Base-by-base conservation (phyloP, 1,140 invertebrate species). In the Reticulitermes speratus region DNA sequence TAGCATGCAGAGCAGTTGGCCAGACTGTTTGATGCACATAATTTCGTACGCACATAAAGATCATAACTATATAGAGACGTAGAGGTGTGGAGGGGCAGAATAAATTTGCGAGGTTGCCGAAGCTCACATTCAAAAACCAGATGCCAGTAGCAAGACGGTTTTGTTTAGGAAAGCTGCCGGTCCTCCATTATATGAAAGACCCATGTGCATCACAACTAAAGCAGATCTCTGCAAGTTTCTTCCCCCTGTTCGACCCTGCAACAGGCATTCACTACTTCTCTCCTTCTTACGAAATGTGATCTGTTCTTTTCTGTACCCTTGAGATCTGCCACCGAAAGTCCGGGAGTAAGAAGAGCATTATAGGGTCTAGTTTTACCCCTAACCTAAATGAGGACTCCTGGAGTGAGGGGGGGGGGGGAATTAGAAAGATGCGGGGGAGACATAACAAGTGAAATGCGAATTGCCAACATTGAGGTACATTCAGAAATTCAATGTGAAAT, bases 331-430 rank as follows among this genome's bases (percentile, higher is more conserved):
- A 75, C n/a, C 65, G n/a, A 75, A 75, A 75, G 65, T 75, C 65
- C 65, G n/a, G 25, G n/a, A 75, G 65, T 25, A 30, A 30, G 25
- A 65, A 0, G 59, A 65, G 25, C 19, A 23, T 65, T 65, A 75
- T 75, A 75, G 65, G 65, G 65, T 75, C 65, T 75, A 75, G 65
- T 75, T 75, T 75, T 75, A 75, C 65, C 65, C 65, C 65, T 75
- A 75, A 75, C 65, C 7, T 75, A 75, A 75, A 75, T 75, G 65
- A 75, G 65, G 65, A 30, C 65, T 75, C 25, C n/a, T 75, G 65
- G n/a, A 55, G 52, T 19, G 52, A 2, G 19, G 52, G 5, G 52
- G 52, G 19, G 19, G 19, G 52, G 65, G 55, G 65, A 25, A 25
- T 0, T 2, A 14, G 25, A 8, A 75, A 25, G 65, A 75, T 75